Conservation (phyloP, 35 echinoderm and acorn worm species). For the Ptychodera flava region DNA sequence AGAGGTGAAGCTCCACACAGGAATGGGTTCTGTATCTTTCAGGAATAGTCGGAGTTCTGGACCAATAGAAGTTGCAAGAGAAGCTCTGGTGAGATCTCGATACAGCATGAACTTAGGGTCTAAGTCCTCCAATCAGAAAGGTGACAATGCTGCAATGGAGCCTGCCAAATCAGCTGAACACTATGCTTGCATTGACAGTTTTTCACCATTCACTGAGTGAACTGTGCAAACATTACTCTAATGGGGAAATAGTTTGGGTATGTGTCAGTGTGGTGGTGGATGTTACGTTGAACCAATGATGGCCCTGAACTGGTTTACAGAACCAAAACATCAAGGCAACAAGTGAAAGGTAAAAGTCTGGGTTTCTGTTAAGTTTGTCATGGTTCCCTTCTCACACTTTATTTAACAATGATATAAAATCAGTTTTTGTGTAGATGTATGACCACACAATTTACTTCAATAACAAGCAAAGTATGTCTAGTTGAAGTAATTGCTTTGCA, state of each 20-base stretch:
- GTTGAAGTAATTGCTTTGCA: too few species aligned
- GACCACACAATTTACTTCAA: too few species aligned
- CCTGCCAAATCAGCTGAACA: neutral
- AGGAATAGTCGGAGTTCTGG: neutral
- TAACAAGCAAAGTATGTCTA: too few species aligned
- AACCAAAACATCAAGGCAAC: too few species aligned
- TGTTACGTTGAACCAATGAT: conserved; percentile 55
- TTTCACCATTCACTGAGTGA: neutral
- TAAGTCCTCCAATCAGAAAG: too few species aligned
- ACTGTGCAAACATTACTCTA: neutral
- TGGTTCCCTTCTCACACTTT: too few species aligned
- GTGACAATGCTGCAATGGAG: neutral
- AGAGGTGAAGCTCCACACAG: neutral
- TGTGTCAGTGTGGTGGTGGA: conserved; percentile 73
- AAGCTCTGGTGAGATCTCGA: neutral
- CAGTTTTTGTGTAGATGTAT: too few species aligned
- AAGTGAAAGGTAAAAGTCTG: too few species aligned
- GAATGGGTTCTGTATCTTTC: conserved; percentile 2
- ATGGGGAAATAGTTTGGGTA: conserved; percentile 61
- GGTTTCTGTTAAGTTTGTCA: too few species aligned
- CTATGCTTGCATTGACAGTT: neutral
- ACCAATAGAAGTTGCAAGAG: neutral
- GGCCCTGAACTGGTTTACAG: conserved; percentile 76
- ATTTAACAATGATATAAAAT: too few species aligned
- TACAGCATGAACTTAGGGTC: too few species aligned